Evolutionary conservation across 2,797 vertebrate species (phyloP).

Genomic region (Betta splendens): DNA sequence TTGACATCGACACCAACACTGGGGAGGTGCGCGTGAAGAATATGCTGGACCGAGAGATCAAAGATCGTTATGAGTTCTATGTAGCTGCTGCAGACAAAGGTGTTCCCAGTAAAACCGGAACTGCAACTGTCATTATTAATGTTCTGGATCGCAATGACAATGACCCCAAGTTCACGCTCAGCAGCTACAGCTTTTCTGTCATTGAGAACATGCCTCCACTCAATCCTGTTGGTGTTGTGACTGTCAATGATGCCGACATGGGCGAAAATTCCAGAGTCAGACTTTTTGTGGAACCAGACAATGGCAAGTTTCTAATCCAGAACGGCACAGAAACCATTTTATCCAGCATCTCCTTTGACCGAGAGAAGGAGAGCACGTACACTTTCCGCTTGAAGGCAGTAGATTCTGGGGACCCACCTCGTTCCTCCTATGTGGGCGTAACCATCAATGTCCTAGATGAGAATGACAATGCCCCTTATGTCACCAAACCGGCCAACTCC

Average conservation of each 20-base stretch:
- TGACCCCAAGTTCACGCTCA: constrained; percentile 96
- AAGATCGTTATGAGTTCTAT: constrained; percentile 88
- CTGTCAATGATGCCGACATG: constrained; percentile 92
- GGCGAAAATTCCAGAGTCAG: constrained; percentile 91
- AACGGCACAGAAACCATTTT: constrained; percentile 95
- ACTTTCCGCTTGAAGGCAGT: constrained; percentile 95
- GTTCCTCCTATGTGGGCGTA: constrained; percentile 94
- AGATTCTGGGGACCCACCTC: constrained; percentile 90
- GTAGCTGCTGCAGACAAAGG: constrained; percentile 94
- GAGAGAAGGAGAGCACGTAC: constrained; percentile 96
- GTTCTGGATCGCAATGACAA: constrained; percentile 98
- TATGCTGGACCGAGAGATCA: constrained; percentile 90
- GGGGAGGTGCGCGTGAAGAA: constrained; percentile 91
- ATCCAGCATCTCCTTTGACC: constrained; percentile 96
- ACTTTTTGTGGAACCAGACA: constrained; percentile 93
- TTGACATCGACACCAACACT: constrained; percentile 87
- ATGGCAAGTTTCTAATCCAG: constrained; percentile 95
- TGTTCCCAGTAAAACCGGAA: constrained; percentile 91
- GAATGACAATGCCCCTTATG: constrained; percentile 95
- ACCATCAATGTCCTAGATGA: constrained; percentile 98
- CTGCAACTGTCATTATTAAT: constrained; percentile 89
- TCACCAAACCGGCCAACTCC: constrained; percentile 95
- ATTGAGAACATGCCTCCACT: constrained; percentile 94
- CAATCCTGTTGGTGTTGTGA: constrained; percentile 96
- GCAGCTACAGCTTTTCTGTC: constrained; percentile 95